A percentile compares a stretch with the other conserved stretches of the same genome.
These are phyloP conservation scores for Gobius niger DNA, from an alignment of 2,113 vertebrate genomes.

Conservation along the genomic window DNA sequence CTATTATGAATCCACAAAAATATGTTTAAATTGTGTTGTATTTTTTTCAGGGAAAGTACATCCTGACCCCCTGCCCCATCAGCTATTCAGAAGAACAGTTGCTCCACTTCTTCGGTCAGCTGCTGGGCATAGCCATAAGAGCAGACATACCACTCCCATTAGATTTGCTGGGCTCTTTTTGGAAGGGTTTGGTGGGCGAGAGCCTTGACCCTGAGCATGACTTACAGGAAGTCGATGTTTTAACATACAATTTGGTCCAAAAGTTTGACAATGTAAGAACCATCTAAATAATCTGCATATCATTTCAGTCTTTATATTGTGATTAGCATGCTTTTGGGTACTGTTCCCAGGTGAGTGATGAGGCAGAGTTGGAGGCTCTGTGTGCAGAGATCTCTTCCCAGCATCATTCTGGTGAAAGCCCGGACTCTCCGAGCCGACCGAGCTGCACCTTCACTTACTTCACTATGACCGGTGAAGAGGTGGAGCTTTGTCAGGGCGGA, in stretches of 20 bases:
- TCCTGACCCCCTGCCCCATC: constrained; percentile 91
- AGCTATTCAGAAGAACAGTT: constrained; percentile 95
- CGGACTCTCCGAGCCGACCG: constrained; percentile 88
- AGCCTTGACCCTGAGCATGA: constrained; percentile 85
- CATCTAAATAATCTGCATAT: background rate
- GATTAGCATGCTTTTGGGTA: background rate
- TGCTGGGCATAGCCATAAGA: constrained; percentile 92
- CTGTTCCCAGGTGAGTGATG: constrained; percentile 82
- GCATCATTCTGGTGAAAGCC: constrained; percentile 89
- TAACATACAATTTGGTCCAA: constrained; percentile 93
- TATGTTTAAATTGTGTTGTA: background rate
- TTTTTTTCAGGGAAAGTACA: constrained; percentile 86
- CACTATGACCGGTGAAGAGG: constrained; percentile 92
- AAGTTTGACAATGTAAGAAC: constrained; percentile 90
- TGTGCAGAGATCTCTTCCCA: constrained; percentile 94
- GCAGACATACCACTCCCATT: constrained; percentile 94
- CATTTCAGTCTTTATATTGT: background rate
- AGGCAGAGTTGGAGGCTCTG: constrained; percentile 88
- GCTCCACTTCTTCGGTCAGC: constrained; percentile 93
- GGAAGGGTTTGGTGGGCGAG: constrained; percentile 93
- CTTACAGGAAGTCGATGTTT: constrained; percentile 92
- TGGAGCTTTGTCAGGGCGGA: constrained; percentile 91
- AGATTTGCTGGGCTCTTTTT: constrained; percentile 93
- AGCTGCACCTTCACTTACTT: constrained; percentile 93
- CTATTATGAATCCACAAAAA: background rate